Base-by-base conservation (phyloP, 2,797 vertebrate genomes). In the Zenarchopterus dispar region DNA sequence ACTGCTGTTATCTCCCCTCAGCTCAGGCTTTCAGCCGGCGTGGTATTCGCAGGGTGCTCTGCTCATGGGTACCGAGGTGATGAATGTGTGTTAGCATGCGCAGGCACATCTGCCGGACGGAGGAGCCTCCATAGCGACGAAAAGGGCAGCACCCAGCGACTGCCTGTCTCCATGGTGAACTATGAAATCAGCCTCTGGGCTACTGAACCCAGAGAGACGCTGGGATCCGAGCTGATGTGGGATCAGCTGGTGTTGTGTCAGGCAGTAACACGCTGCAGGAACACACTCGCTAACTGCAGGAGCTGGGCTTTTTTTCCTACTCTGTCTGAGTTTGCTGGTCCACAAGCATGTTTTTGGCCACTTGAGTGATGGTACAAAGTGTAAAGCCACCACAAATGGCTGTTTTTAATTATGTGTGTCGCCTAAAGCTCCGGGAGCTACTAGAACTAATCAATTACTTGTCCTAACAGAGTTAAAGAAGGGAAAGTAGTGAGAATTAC, bases 71-170 rank as follows among this genome's bases (percentile, higher is more conserved):
- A 55, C 70, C 13, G 73, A 62, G 70, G 78, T 77, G 72, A 80
- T 85, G 78, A 78, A 77, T 87, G 74, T 60, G 81, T 79, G 70
- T 71, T 69, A 69, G 74, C 60, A 47, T 86, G 81, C 66, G 64
- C 77, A 26, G 77, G 74, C 87, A 84, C 77, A 85, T 81, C 77
- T 88, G 60, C 77, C 39, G 65, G 77, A 73, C 21, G 56, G 80
- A 46, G 50, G 66, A 69, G 80, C 75, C 77, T 74, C 86, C 75
- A 82, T 80, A 79, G 75, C 51, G 75, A 89, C 62, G n/a, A 67
- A 83, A 91, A 90, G 87, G 87, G 82, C 86, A 90, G 88, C 78
- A 77, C 82, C 82, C 82, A 67, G 82, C 51, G 52, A 76, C 72
- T 28, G 74, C 62, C 66, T 60, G 78, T 89, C 83, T 80, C 82